Conservation (phyloP, 2,797 vertebrate species). For the Eutrigla gurnardus region DNA sequence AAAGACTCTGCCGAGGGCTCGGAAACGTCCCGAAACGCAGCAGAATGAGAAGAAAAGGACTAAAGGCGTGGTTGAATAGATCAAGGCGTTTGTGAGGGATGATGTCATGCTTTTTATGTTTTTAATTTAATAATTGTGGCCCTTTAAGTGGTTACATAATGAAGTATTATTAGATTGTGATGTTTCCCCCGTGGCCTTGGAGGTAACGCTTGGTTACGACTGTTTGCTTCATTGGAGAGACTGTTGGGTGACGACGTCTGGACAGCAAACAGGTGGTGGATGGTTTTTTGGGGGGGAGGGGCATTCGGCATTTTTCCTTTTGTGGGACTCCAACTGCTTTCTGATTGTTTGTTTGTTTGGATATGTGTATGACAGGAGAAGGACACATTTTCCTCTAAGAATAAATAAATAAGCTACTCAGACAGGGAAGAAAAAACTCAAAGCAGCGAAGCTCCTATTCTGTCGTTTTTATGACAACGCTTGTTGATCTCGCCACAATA, state of each 20-base stretch:
- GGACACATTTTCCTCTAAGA: not conserved
- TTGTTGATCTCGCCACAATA: constrained; percentile 28
- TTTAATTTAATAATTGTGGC: no score
- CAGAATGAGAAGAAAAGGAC: no score
- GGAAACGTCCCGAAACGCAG: no score
- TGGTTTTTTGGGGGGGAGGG: not conserved
- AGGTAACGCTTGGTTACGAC: not conserved
- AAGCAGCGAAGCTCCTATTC: constrained; percentile 11
- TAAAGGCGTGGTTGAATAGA: no score
- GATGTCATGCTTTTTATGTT: no score
- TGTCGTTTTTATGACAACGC: constrained; percentile 6
- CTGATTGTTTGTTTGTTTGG: not conserved
- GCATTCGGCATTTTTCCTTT: not conserved
- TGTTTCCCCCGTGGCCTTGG: not conserved
- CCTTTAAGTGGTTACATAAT: no score
- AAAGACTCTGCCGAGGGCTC: no score
- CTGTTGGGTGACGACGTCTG: no score
- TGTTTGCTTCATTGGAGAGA: no score
- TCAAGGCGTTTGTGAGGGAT: no score
- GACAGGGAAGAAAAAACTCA: not conserved
- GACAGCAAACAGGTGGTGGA: not conserved
- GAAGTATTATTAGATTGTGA: not conserved
- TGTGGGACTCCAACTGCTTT: not conserved
- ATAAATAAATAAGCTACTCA: not conserved
- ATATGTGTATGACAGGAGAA: constrained; percentile 6